These are phyloP conservation scores for Ypsolopha scabrella DNA, from an alignment of 2,888 invertebrate species.

Conservation along the genomic window DNA sequence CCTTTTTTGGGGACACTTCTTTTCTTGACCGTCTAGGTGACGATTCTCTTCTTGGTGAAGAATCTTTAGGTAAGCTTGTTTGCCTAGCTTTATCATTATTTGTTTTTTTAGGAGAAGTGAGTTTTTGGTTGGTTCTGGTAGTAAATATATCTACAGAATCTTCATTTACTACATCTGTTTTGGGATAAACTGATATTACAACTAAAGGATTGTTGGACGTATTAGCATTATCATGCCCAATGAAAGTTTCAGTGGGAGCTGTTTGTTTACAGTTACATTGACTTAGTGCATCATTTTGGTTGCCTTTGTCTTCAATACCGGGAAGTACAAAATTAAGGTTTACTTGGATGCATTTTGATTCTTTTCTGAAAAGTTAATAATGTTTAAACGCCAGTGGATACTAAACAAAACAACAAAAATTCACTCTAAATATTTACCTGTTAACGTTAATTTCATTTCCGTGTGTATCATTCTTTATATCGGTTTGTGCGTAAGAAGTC, in stretches of 20 bases:
- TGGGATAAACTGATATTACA: conserved; percentile 47
- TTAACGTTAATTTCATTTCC: too few relatives aligned
- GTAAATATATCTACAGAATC: background rate
- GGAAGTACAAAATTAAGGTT: conserved; percentile 23
- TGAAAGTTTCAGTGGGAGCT: conserved; percentile 2
- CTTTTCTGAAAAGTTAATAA: conserved; percentile 19
- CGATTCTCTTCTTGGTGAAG: too few relatives aligned
- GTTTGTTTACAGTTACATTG: conserved; percentile 24
- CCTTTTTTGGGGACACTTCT: background rate
- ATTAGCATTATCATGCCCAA: conserved; percentile 8
- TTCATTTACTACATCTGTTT: conserved; percentile 1
- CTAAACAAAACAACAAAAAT: too few relatives aligned
- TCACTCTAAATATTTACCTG: too few relatives aligned
- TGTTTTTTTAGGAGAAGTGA: background rate
- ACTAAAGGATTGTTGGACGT: conserved; percentile 30
- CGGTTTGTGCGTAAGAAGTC: too few relatives aligned
- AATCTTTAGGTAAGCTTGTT: conserved; percentile 20
- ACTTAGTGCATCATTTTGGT: conserved; percentile 21
- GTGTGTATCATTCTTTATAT: too few relatives aligned
- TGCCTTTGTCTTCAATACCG: conserved; percentile 7
- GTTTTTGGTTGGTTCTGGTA: background rate
- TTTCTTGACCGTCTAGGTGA: background rate
- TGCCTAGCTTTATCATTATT: conserved; percentile 15
- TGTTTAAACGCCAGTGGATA: background rate
- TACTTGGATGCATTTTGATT: conserved; percentile 42